These are phyloP conservation scores for Apteryx owenii DNA, from an alignment of 2,113 vertebrate genomes.

Conservation along the genomic window DNA sequence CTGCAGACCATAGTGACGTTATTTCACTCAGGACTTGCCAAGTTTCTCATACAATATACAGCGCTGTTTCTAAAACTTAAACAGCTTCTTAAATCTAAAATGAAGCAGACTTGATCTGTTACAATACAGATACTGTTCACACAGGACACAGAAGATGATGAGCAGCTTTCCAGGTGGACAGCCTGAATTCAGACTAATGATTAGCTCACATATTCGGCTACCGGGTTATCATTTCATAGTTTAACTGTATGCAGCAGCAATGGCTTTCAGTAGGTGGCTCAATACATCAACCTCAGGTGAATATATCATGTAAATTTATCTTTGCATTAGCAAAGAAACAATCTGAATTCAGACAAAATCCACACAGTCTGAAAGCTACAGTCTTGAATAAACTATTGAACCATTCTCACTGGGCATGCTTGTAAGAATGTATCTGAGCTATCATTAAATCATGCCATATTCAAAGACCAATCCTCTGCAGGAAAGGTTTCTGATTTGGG, in stretches of 20 bases:
- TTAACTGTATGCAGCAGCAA: background rate
- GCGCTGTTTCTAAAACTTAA: background rate
- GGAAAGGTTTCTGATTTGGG: fast-evolving
- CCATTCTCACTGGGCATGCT: constrained; percentile 40
- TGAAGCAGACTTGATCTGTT: background rate
- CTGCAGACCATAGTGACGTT: background rate
- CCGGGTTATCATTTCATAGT: fast-evolving
- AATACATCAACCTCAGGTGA: background rate
- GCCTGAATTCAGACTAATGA: constrained; percentile 25
- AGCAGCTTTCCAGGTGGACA: background rate
- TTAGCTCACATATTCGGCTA: background rate
- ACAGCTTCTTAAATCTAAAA: background rate
- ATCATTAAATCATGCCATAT: background rate
- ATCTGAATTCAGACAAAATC: constrained; percentile 48
- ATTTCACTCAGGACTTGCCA: background rate
- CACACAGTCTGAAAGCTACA: background rate
- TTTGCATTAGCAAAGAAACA: background rate
- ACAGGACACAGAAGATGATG: background rate
- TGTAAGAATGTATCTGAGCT: background rate
- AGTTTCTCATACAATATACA: background rate
- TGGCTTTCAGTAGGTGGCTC: background rate
- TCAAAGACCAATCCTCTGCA: background rate
- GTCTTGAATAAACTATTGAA: background rate
- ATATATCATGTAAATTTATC: background rate
- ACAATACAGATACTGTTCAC: background rate